Evolutionary conservation across 2,797 vertebrate genomes (phyloP), one percentile per base, ranked within the genome.

Genomic region (Coilia nasus): DNA sequence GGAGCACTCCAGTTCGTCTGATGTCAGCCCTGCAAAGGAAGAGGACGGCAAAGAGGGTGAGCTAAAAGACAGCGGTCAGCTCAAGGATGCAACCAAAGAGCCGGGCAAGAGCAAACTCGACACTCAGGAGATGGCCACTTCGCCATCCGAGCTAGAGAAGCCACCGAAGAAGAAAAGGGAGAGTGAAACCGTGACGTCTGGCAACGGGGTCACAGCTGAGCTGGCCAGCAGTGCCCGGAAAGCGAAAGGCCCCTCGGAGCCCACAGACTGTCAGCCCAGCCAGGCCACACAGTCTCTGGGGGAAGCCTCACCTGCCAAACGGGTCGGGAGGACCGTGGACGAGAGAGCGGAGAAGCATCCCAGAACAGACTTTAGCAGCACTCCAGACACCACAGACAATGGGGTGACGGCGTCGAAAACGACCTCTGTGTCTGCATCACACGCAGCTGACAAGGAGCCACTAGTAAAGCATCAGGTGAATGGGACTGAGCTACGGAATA

Each of bases 301-400:
- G 50, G 90, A n/a, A 3, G 90, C 87, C 85, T 89, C 88, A 0
- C 86, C 93, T 0, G 89, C 9, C 2, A 91, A 92, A 17, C 91
- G 90, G 11, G 89, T 87, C 31, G 84, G 41, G 19, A 93, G 94
- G 88, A 92, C 91, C 3, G 80, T 83, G 59, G 93, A 82, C 3
- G 67, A 88, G 81, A 90, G 90, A 83, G 93, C 93, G 82, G 95
- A 93, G 81, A 96, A 95, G 91, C 93, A 94, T 81, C 91, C 94
- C 46, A 90, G 94, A 88, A 94, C 94, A 84, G 94, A 95, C 85
- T 95, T 92, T 82, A 90, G 86, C 86, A 86, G 86, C 83, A 86
- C 62, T 85, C 83, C 87, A 78, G 91, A 88, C 56, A 87, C 81
- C 82, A 91, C 87, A 10, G 88, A 91, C 17, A 87, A 86, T 6